These are phyloP conservation scores for Ophraella communa DNA, from an alignment of 2,888 invertebrate species.

Conservation along the genomic window DNA sequence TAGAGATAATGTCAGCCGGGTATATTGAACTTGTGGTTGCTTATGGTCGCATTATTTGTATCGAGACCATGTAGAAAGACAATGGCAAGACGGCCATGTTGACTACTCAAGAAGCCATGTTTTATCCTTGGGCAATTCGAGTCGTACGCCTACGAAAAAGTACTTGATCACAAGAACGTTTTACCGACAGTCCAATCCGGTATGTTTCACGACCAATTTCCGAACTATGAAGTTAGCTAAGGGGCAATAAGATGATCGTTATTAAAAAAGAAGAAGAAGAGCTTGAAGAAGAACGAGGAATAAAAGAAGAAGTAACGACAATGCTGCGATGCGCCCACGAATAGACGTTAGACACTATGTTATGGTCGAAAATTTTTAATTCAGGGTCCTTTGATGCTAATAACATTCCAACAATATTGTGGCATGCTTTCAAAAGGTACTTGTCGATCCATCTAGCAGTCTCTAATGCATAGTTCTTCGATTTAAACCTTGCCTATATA, in stretches of 20 bases:
- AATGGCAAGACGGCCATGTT: constrained; percentile 58
- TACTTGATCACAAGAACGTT: constrained; percentile 51
- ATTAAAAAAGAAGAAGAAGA: too few relatives aligned
- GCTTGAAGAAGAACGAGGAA: neutral
- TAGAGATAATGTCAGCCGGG: constrained; percentile 17
- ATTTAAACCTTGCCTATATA: too few relatives aligned
- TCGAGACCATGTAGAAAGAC: constrained; percentile 42
- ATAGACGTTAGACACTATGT: too few relatives aligned
- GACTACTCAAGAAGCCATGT: constrained; percentile 62
- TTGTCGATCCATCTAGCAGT: too few relatives aligned
- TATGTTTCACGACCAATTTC: constrained; percentile 35
- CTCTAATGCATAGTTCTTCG: too few relatives aligned
- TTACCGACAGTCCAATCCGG: constrained; percentile 43
- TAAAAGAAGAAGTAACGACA: neutral
- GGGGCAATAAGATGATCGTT: constrained; percentile 9
- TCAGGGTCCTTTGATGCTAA: too few relatives aligned
- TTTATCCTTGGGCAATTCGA: constrained; percentile 56
- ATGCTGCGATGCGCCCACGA: neutral
- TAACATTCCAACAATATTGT: too few relatives aligned
- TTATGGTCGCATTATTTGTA: constrained; percentile 25
- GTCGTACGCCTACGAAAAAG: constrained; percentile 56
- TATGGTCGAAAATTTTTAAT: too few relatives aligned
- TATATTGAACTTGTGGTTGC: constrained; percentile 34
- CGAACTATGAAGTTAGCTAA: constrained; percentile 26
- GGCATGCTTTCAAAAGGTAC: too few relatives aligned